Conservation (phyloP, 2,888 invertebrate species). For the Axea sp. region DNA sequence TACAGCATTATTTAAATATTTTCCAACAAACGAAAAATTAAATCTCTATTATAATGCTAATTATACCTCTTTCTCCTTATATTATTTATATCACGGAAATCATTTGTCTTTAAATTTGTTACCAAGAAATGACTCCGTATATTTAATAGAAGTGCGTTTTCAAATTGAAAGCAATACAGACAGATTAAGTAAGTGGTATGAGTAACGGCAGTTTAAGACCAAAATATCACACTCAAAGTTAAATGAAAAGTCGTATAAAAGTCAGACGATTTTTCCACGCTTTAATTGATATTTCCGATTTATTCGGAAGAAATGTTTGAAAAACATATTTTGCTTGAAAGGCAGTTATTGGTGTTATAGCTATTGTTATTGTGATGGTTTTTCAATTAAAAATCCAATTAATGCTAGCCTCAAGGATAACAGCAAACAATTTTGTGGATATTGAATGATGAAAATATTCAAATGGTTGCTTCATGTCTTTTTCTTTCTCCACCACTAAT, state of each 20-base stretch:
- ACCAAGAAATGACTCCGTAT: no score
- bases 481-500: slow-evolving; percentile 15
- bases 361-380: slow-evolving; percentile 44
- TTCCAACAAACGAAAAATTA: no score
- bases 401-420: slow-evolving; percentile 47
- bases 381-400: slow-evolving; percentile 55
- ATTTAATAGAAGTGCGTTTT: no score
- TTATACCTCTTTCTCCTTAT: no score
- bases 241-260: slow-evolving; percentile 43
- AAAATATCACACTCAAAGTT: slow-evolving; percentile 16
- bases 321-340: slow-evolving; percentile 48
- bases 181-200: no score
- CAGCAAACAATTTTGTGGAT: slow-evolving; percentile 29
- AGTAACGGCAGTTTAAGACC: slow-evolving; percentile 4
- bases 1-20: no score
- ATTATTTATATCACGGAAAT: no score
- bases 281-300: slow-evolving; percentile 43
- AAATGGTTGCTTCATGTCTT: slow-evolving; percentile 24
- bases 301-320: slow-evolving; percentile 46
- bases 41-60: no score
- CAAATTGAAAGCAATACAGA: no score
- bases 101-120: no score
- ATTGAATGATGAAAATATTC: slow-evolving; percentile 36
- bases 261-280: slow-evolving; percentile 30
- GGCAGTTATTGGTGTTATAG: slow-evolving; percentile 45